Percentiles rank a stretch among this genome's conserved stretches.
phyloP scores from a whole-genome alignment of 2,888 invertebrate genomes.

The Polia nebulosa region DNA sequence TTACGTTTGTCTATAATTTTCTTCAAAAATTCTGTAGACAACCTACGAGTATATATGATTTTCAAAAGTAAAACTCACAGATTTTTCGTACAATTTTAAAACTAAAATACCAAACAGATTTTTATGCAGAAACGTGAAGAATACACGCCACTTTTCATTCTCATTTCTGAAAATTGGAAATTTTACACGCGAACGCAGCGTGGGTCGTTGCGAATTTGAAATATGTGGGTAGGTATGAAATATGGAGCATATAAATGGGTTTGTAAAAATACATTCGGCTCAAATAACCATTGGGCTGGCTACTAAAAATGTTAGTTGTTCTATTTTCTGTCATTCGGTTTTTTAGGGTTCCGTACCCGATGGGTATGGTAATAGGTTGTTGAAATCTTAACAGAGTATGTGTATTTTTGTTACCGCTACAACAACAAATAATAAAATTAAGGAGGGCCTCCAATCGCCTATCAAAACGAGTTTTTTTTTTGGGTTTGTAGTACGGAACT shows the following conservation, averaged over 20 bases:
- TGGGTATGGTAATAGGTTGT: no score
- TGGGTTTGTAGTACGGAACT: no score
- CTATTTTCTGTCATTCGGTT: no score
- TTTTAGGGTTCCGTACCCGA: no score
- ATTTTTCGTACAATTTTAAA: not conserved
- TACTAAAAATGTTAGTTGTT: slow-evolving; percentile 15
- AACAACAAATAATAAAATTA: no score
- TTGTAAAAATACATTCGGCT: not conserved
- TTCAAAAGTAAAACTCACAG: not conserved
- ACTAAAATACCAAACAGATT: slow-evolving; percentile 14
- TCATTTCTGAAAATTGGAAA: slow-evolving; percentile 31
- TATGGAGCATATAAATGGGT: not conserved
- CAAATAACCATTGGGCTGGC: not conserved
- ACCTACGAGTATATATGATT: no score
- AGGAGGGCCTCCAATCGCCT: no score
- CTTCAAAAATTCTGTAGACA: no score
- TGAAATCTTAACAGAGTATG: no score
- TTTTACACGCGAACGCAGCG: slow-evolving; percentile 1
- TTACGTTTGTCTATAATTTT: no score
- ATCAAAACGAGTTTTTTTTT: no score
- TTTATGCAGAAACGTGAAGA: not conserved
- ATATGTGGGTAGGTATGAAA: not conserved
- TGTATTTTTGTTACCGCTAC: no score
- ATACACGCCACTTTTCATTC: slow-evolving; percentile 26
- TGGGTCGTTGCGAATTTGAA: not conserved